Percentiles rank a stretch among this genome's conserved stretches.
Evolutionary conservation across 2,888 invertebrate species (phyloP).

Genomic region (Acronicta psi): DNA sequence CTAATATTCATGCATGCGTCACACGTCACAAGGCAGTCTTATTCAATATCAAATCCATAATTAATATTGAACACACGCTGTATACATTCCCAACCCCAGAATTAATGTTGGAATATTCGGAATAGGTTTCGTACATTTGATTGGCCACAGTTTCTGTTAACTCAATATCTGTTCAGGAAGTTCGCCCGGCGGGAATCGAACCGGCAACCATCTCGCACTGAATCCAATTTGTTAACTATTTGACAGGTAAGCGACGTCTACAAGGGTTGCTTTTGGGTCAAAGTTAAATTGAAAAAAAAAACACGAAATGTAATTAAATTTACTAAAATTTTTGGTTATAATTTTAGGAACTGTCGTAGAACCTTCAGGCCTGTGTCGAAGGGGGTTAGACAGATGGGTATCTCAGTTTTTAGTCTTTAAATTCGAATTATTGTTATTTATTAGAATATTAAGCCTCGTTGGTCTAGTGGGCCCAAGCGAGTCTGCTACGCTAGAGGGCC

Average conservation of each 20-base stretch:
- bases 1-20: too few relatives aligned
- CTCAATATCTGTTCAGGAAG: constrained; percentile 47
- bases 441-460: too few relatives aligned
- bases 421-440: too few relatives aligned
- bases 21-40: too few relatives aligned
- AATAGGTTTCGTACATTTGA: constrained; percentile 41
- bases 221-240: constrained; percentile 69
- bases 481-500: too few relatives aligned
- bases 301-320: constrained; percentile 13
- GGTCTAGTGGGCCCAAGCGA: too few relatives aligned
- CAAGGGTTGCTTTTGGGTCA: constrained; percentile 52
- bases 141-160: constrained; percentile 49
- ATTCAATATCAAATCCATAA: too few relatives aligned
- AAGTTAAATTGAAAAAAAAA: constrained; percentile 49
- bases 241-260: constrained; percentile 70
- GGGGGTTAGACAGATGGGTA: too few relatives aligned
- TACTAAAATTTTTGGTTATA: background rate
- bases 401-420: too few relatives aligned
- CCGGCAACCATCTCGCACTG: constrained; percentile 55
- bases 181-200: constrained; percentile 60
- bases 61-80: too few relatives aligned
- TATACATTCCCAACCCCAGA: background rate
- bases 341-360: background rate
- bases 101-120: constrained; percentile 14
- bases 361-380: too few relatives aligned